These are phyloP conservation scores for Lemur catta DNA, from an alignment of 2,797 vertebrate genomes.

Conservation along the genomic window DNA sequence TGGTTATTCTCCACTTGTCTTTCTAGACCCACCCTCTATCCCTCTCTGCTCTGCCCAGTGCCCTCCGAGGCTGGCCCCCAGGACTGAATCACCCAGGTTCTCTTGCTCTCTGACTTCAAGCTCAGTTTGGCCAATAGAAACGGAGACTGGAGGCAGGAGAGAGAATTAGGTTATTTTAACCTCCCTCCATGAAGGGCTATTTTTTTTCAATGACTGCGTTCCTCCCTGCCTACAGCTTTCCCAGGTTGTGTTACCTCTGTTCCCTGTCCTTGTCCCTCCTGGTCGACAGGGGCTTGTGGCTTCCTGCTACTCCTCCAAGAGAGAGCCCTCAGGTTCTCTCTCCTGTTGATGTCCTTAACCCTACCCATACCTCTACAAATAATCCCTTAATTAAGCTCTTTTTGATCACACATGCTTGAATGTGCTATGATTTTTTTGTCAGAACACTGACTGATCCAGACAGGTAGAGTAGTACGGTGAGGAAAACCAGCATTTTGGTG, in stretches of 20 bases:
- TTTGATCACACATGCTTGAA: not conserved
- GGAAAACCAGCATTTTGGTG: not conserved
- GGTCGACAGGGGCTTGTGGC: not conserved
- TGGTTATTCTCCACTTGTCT: not conserved
- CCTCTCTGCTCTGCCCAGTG: not conserved
- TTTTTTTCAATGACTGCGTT: not conserved
- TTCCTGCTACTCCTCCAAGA: not conserved
- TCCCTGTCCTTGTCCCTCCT: not conserved
- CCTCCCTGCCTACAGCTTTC: not conserved
- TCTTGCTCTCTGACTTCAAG: not conserved
- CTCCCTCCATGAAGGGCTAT: not conserved
- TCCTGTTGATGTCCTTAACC: not conserved
- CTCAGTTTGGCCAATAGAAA: not conserved
- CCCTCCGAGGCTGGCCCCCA: not conserved
- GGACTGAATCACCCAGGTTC: not conserved
- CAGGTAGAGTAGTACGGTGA: not conserved
- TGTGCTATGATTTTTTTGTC: not conserved
- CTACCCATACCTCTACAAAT: not conserved
- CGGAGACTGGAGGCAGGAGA: not conserved
- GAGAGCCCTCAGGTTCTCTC: not conserved
- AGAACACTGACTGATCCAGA: not conserved
- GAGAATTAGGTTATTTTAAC: not conserved
- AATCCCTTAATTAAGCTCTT: not conserved
- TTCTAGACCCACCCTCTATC: not conserved
- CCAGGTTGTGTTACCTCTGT: not conserved